Conservation (phyloP, 2,113 vertebrate species). For the Myotis yumanensis region DNA sequence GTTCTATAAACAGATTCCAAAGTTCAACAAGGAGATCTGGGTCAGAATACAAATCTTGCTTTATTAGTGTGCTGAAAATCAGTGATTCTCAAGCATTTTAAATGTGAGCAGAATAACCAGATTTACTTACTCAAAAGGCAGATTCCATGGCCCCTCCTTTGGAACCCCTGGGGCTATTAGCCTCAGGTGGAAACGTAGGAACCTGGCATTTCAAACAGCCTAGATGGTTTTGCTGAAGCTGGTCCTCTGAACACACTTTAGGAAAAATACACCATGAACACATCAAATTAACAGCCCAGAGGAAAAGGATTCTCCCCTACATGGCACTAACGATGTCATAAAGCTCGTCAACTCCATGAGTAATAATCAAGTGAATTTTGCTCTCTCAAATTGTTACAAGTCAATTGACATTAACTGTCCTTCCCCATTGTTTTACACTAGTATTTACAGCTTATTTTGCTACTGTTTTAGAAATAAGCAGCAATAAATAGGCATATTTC, state of each 20-base stretch:
- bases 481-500: background rate
- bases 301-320: background rate
- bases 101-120: background rate
- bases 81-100: background rate
- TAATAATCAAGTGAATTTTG: background rate
- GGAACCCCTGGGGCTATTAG: background rate
- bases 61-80: background rate
- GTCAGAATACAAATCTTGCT: background rate
- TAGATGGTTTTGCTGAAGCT: background rate
- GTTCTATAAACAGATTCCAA: background rate
- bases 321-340: background rate
- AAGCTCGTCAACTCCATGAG: background rate
- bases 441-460: background rate
- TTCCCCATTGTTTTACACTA: background rate
- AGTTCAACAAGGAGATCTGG: background rate
- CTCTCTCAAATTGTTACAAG: background rate
- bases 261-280: background rate
- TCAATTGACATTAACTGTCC: background rate
- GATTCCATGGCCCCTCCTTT: background rate
- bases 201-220: background rate
- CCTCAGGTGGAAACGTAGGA: background rate
- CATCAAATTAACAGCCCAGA: background rate
- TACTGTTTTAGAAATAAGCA: background rate
- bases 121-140: background rate
- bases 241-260: background rate